These are phyloP conservation scores for Conger conger DNA, from an alignment of 2,113 vertebrate species.

Conservation along the genomic window DNA sequence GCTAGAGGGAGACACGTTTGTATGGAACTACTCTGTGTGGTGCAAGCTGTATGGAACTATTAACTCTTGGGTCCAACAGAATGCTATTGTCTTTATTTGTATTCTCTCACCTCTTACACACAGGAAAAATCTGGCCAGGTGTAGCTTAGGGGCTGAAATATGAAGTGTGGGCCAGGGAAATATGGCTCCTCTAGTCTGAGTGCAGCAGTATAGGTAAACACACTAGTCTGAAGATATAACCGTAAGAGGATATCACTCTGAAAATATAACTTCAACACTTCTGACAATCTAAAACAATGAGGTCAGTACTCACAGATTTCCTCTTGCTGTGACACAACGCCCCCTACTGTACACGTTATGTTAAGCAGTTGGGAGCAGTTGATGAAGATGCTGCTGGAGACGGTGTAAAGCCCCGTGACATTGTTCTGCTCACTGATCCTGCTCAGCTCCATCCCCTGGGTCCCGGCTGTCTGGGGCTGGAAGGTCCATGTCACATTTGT, in stretches of 20 bases:
- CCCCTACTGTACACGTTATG: slow-evolving; percentile 44
- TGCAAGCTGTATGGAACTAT: not conserved
- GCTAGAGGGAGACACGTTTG: not conserved
- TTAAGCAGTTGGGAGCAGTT: slow-evolving; percentile 37
- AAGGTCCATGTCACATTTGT: not conserved
- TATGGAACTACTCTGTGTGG: too few relatives aligned
- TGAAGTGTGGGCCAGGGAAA: not conserved
- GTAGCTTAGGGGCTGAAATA: not conserved
- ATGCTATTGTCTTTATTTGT: not conserved
- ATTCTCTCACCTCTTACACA: not conserved
- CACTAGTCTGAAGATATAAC: too few relatives aligned
- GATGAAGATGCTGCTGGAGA: slow-evolving; percentile 19
- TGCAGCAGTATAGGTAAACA: not conserved
- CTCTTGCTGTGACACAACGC: not conserved
- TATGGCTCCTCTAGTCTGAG: not conserved
- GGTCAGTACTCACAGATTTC: slow-evolving; percentile 50
- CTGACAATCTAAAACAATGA: not conserved
- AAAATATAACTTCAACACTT: too few relatives aligned
- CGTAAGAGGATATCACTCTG: too few relatives aligned
- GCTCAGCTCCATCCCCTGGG: accelerated
- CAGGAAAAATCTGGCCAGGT: not conserved
- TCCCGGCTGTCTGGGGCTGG: accelerated
- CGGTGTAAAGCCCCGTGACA: slow-evolving; percentile 20
- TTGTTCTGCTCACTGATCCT: not conserved
- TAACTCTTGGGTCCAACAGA: not conserved